Base-by-base conservation (phyloP, 1,140 invertebrate species). In the Ceratitis capitata region DNA sequence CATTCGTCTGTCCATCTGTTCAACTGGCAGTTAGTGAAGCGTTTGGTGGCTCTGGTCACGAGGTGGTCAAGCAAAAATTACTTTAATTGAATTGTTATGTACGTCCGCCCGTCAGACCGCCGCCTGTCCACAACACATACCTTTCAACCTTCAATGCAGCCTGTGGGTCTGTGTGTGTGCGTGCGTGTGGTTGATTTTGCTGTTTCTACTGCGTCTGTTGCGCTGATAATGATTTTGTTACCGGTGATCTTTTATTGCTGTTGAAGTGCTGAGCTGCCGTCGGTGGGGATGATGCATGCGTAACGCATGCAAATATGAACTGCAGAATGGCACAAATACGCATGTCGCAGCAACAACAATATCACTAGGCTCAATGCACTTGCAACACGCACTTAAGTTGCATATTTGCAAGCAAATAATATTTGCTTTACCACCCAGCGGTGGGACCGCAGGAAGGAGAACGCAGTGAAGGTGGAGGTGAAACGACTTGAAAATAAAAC, bases 61-160 rank as follows among this genome's bases (percentile, higher is more conserved):
- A 78, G 39, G 35, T 45, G 69, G 39, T 23, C 69, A 78, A 78
- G 69, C 69, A 78, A 45, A 78, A 78, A 78, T 78, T 78, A 78
- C 69, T 78, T 78, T 78, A 78, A 78, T 78, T 78, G 69, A 78
- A 78, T 78, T 78, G 69, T 78, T 78, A 39, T 78, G 23, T 45
- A 45, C n/a, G 39, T 6, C 69, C 19, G 39, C 7, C 69, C 45
- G 69, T 45, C 69, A n/a, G 32, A 39, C 5, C 69, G 23, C 9
- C 69, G 16, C 5, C 10, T n/a, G 1, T 42, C n/a, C 3, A n/a
- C n/a, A 12, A 0, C 35, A 23, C 2, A 14, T 78, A 19, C 61
- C n/a, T 26, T 61, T 29, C 9, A 35, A 19, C 51, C 0, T 19
- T 19, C 51, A 53, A 12, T 53, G 26, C 64, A 3, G 9, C 10